Evolutionary conservation across 2,797 vertebrate species (phyloP).

Genomic region (Brachyalestes nurse): DNA sequence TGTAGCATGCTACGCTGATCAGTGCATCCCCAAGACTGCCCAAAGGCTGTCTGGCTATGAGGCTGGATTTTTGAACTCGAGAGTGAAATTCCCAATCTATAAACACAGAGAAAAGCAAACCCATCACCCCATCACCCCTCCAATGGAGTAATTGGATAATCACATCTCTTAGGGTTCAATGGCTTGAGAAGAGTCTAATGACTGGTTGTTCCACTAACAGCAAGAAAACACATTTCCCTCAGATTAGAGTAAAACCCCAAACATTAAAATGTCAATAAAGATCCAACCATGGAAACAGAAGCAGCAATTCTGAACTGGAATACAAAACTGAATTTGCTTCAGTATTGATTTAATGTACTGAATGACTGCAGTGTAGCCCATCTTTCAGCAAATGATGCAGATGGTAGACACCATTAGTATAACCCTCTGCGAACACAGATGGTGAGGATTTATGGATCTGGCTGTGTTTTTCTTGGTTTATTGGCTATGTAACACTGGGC

Average conservation of each 20-base stretch:
- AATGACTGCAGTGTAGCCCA: slow-evolving; percentile 6
- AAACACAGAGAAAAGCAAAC: neutral
- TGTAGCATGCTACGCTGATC: slow-evolving; percentile 32
- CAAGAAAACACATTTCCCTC: neutral
- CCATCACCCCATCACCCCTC: neutral
- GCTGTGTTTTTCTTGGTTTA: slow-evolving; percentile 11
- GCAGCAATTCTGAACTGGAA: neutral
- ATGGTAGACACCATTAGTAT: slow-evolving; percentile 22
- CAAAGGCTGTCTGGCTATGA: slow-evolving; percentile 24
- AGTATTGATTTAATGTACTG: slow-evolving; percentile 26
- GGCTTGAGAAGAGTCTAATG: slow-evolving; percentile 22
- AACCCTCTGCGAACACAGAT: slow-evolving; percentile 25
- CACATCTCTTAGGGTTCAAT: slow-evolving; percentile 18
- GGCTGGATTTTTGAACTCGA: slow-evolving; percentile 8
- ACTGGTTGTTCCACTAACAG: slow-evolving; percentile 11
- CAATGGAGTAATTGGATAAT: slow-evolving; percentile 1
- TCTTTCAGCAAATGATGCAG: slow-evolving; percentile 16
- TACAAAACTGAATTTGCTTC: neutral
- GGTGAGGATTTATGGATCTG: slow-evolving; percentile 15
- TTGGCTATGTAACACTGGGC: neutral
- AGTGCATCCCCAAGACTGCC: slow-evolving; percentile 16
- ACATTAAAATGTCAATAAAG: slow-evolving; percentile 12
- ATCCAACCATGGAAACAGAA: neutral
- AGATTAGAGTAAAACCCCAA: neutral
- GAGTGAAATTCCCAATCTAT: neutral